Evolutionary conservation across 1,140 invertebrate genomes (phyloP).

Genomic region (Cyrtorhinus lividipennis): DNA sequence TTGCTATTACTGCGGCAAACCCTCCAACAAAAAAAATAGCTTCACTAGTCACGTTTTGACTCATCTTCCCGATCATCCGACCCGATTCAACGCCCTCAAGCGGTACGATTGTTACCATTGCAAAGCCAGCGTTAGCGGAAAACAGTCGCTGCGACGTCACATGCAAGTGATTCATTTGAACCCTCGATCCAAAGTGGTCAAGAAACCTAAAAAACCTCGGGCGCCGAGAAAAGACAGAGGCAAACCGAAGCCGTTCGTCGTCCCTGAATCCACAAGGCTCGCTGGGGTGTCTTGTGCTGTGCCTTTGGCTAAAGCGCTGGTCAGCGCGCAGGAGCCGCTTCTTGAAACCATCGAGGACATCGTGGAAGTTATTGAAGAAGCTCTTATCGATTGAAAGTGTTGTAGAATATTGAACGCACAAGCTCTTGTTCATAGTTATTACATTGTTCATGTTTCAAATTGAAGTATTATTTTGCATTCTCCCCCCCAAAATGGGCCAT

Average conservation of each 20-base stretch:
- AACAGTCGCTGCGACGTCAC: slow-evolving; percentile 11
- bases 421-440: too few relatives aligned
- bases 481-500: too few relatives aligned
- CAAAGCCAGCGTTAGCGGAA: not conserved
- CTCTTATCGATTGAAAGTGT: not conserved
- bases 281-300: not conserved
- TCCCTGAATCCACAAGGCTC: not conserved
- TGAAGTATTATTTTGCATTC: too few relatives aligned
- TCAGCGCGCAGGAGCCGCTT: not conserved
- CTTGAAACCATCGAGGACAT: not conserved
- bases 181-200: not conserved
- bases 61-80: not conserved
- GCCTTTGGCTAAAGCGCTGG: not conserved
- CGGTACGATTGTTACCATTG: not conserved
- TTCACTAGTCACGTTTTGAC: not conserved
- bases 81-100: not conserved
- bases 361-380: not conserved
- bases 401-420: too few relatives aligned
- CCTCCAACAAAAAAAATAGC: not conserved
- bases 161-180: slow-evolving; percentile 3
- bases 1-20: slow-evolving; percentile 9
- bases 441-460: too few relatives aligned
- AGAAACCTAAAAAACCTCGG: not conserved
- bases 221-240: slow-evolving; percentile 12
- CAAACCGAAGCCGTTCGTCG: not conserved